A percentile compares a stretch with the other conserved stretches of the same genome.
Evolutionary conservation across 64 coral and sea anemone species (phyloP).

Genomic region (Cladopsammia gracilis): DNA sequence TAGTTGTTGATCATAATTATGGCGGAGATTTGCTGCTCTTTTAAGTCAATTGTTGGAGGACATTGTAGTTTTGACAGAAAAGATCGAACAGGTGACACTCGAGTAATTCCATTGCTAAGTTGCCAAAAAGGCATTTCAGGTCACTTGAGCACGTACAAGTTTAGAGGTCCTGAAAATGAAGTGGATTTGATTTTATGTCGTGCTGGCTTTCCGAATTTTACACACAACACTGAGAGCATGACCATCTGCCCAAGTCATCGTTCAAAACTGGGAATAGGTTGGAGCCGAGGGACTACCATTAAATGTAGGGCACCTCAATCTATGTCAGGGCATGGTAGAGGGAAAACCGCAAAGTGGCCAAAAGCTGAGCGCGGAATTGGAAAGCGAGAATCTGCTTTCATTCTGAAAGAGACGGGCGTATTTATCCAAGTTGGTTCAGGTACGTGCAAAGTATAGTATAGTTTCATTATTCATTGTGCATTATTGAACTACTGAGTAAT

Average conservation of each 20-base stretch:
- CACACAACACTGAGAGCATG: conserved; percentile 17
- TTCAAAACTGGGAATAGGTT: conserved; percentile 59
- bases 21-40: conserved; percentile 36
- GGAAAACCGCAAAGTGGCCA: conserved; percentile 48
- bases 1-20: neutral
- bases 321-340: conserved; percentile 31
- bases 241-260: conserved; percentile 70
- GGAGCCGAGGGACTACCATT: conserved; percentile 43
- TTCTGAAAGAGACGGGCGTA: conserved; percentile 30
- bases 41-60: conserved; percentile 22
- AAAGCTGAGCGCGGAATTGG: conserved; percentile 41
- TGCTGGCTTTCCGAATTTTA: neutral
- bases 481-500: conserved; percentile 56
- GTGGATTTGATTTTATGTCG: conserved; percentile 35
- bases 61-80: conserved; percentile 1
- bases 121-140: conserved; percentile 38
- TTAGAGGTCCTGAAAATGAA: conserved; percentile 25
- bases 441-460: conserved; percentile 33
- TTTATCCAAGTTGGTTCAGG: conserved; percentile 51
- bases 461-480: conserved; percentile 34
- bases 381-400: conserved; percentile 16
- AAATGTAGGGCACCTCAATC: conserved; percentile 37
- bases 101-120: conserved; percentile 28
- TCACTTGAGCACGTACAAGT: conserved; percentile 19
- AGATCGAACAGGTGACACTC: conserved; percentile 16